Evolutionary conservation across 2,888 invertebrate species (phyloP).

Genomic region (Drosophila histrio): DNA sequence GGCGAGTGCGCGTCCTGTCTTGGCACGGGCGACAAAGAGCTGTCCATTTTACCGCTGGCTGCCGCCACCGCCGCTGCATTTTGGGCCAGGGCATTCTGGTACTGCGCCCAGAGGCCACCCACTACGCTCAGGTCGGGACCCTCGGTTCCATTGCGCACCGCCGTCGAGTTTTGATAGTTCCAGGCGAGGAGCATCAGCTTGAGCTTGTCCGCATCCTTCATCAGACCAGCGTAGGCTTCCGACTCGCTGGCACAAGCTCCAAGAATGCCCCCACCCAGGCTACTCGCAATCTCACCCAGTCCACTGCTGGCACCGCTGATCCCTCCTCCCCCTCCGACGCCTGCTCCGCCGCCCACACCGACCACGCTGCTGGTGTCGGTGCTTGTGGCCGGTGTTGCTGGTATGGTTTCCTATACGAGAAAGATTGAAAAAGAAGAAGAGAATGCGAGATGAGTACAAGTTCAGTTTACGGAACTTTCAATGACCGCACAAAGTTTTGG

Average conservation of each 20-base stretch:
- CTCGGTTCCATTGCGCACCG: slow-evolving; percentile 86
- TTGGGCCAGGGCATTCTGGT: slow-evolving; percentile 91
- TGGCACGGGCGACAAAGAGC: slow-evolving; percentile 84
- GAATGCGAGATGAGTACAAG: slow-evolving; percentile 28
- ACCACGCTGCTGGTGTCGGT: slow-evolving; percentile 73
- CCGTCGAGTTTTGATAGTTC: slow-evolving; percentile 93
- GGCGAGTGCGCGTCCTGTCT: slow-evolving; percentile 87
- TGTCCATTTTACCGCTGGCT: slow-evolving; percentile 77
- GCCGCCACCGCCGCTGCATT: slow-evolving; percentile 86
- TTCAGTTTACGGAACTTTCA: slow-evolving; percentile 44
- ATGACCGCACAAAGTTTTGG: slow-evolving; percentile 75
- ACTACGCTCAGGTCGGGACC: slow-evolving; percentile 85
- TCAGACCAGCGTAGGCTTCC: slow-evolving; percentile 83
- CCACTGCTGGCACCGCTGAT: slow-evolving; percentile 33
- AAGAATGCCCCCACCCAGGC: slow-evolving; percentile 56
- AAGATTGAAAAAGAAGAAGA: not conserved
- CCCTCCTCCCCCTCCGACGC: slow-evolving; percentile 45
- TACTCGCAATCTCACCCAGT: slow-evolving; percentile 60
- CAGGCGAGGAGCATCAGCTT: slow-evolving; percentile 94
- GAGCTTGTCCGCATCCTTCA: slow-evolving; percentile 94
- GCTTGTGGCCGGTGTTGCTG: slow-evolving; percentile 77
- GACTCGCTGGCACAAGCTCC: slow-evolving; percentile 64
- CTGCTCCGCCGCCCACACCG: slow-evolving; percentile 52
- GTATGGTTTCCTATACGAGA: slow-evolving; percentile 80
- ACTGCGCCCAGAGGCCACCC: slow-evolving; percentile 94